Conservation (phyloP, 1,140 invertebrate species). For the Drosophila sechellia region DNA sequence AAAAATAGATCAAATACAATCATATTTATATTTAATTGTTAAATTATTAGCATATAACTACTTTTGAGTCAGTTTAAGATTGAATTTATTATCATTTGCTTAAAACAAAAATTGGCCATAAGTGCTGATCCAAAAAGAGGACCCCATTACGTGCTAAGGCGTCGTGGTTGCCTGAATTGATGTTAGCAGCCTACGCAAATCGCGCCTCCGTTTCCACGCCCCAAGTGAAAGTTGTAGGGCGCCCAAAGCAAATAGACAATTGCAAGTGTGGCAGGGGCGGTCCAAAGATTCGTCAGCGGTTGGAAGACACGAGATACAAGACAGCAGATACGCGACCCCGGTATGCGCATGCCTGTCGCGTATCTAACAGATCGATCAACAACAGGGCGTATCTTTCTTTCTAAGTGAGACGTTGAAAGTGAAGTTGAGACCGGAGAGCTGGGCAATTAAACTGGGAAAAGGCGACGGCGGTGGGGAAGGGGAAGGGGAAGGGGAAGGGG, state of each 20-base stretch:
- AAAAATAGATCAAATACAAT: no score
- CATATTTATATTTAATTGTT: no score
- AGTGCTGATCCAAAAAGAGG: not conserved
- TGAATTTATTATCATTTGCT: no score
- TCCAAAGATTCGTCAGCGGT: slow-evolving; percentile 15
- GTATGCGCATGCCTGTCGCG: slow-evolving; percentile 63
- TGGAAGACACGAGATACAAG: slow-evolving; percentile 19
- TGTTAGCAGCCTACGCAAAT: slow-evolving; percentile 46
- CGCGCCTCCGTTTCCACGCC: slow-evolving; percentile 28
- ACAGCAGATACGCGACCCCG: slow-evolving; percentile 30
- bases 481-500: not conserved
- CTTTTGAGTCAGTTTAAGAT: no score
- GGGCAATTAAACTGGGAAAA: slow-evolving; percentile 48
- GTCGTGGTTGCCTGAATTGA: slow-evolving; percentile 17
- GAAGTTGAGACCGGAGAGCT: slow-evolving; percentile 44
- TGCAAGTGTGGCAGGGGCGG: slow-evolving; percentile 38
- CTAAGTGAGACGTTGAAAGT: slow-evolving; percentile 63
- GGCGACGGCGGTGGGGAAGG: slow-evolving; percentile 11
- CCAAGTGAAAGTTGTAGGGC: slow-evolving; percentile 79
- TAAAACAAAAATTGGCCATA: not conserved
- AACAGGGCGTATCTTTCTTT: slow-evolving; percentile 60
- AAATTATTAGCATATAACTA: no score
- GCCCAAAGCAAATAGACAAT: slow-evolving; percentile 60
- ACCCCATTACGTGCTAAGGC: not conserved
- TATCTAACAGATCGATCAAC: slow-evolving; percentile 79